These are phyloP conservation scores for Eumeta japonica DNA, from an alignment of 1,140 invertebrate species.

Conservation along the genomic window DNA sequence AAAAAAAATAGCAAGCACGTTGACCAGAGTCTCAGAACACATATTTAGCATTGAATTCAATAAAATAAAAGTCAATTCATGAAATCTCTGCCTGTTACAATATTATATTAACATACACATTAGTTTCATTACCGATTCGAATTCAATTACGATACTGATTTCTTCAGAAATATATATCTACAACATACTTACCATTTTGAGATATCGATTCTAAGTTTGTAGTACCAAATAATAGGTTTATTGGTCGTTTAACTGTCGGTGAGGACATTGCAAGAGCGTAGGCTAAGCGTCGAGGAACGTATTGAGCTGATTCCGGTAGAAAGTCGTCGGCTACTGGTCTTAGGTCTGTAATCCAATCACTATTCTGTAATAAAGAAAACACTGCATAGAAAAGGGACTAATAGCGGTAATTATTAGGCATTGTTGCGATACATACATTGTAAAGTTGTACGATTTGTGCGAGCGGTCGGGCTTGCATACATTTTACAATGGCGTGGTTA, in stretches of 20 bases:
- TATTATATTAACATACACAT: too few species aligned
- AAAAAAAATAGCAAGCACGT: too few species aligned
- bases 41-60: too few species aligned
- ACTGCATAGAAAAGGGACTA: conserved; percentile 2
- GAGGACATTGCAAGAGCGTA: too few species aligned
- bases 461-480: conserved; percentile 63
- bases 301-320: conserved; percentile 56
- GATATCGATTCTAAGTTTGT: conserved; percentile 62
- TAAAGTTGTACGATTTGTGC: conserved; percentile 61
- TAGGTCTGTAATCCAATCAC: conserved; percentile 57
- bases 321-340: conserved; percentile 62
- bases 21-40: too few species aligned
- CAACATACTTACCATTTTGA: conserved; percentile 46
- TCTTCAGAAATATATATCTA: too few species aligned
- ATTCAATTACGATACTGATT: too few species aligned
- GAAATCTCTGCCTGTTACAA: too few species aligned
- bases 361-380: conserved; percentile 40
- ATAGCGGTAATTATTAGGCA: too few species aligned
- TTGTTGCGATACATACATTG: conserved; percentile 45
- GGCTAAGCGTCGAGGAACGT: conserved; percentile 44
- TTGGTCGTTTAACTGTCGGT: too few species aligned
- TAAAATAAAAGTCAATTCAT: too few species aligned
- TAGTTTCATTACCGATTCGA: too few species aligned
- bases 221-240: conserved; percentile 59
- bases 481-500: conserved; percentile 54